Base-by-base conservation (phyloP, 2,797 vertebrate species). In the Capromys pilorides region DNA sequence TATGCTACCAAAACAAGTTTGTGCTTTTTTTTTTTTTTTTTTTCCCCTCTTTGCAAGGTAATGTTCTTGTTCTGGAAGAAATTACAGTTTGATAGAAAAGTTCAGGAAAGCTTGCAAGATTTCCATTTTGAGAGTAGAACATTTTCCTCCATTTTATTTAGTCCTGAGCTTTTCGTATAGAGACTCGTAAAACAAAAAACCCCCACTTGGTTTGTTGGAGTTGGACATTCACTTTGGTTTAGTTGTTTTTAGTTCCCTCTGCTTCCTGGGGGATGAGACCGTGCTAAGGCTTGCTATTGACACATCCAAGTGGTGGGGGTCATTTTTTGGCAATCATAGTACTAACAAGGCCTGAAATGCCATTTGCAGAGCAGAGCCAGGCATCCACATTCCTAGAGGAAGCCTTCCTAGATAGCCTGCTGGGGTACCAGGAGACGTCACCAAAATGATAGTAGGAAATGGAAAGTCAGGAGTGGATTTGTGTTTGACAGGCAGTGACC, bases 51-150 rank as follows among this genome's bases (percentile, higher is more conserved):
- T 57, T 73, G 24, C 73, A 77, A 75, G 51, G 51, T 91, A 82
- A 31, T 41, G 71, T 66, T 39, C 88, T 28, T 77, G 4, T 84
- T 89, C 64, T 57, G 77, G 64, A 41, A 86, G 31, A 91, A 79
- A 91, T 83, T 59, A n/a, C 1, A 82, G 26, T 14, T 14, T 71
- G 41, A 86, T 57, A 28, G 86, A 91, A 90, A 18, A n/a, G 39
- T 66, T 91, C n/a, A 77, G 26, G 41, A 84, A 90, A 22, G 9
- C 61, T 93, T 80, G 45, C 28, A 77, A 90, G 71, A 41, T 73
- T 67, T 61, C 80, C 54, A 81, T 88, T 94, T 95, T 61, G 78
- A 94, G 87, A 94, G 61, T 5, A 54, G 49, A 82, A 83, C 22
- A 49, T 8, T 57, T 62, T 71, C 45, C 3, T 73, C 39, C 24